Percentiles rank a stretch among this genome's conserved stretches.
Conservation (phyloP, 1,140 invertebrate species). For the Propsilocerus akamusi region DNA sequence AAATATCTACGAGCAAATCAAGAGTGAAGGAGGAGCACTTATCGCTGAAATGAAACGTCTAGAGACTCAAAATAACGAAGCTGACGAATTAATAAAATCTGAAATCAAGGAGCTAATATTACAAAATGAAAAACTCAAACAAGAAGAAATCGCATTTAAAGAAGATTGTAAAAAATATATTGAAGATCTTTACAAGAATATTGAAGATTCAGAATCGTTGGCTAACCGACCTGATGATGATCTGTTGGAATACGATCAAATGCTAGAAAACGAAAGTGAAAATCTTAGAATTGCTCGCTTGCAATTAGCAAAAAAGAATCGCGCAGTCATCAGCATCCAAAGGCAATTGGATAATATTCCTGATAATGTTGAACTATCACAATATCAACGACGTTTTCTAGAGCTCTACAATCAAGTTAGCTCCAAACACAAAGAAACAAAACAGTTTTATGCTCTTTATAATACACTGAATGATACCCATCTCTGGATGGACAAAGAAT, state of each 20-base stretch:
- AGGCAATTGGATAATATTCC: constrained; percentile 80
- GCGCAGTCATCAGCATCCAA: constrained; percentile 57
- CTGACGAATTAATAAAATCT: background rate
- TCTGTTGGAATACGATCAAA: constrained; percentile 25
- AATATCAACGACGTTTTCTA: constrained; percentile 88
- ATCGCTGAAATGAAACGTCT: constrained; percentile 23
- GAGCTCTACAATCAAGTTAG: constrained; percentile 94
- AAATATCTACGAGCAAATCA: constrained; percentile 18
- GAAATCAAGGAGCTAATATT: constrained; percentile 41
- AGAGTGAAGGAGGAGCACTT: constrained; percentile 13
- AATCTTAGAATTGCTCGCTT: constrained; percentile 27
- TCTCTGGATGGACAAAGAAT: constrained; percentile 78
- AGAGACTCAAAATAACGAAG: constrained; percentile 11
- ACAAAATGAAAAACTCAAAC: constrained; percentile 51
- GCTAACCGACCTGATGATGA: constrained; percentile 25
- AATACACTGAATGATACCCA: constrained; percentile 91
- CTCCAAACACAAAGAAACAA: constrained; percentile 87
- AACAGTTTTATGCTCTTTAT: constrained; percentile 91
- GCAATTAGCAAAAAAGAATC: constrained; percentile 60
- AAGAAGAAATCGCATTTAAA: constrained; percentile 53
- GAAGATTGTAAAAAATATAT: constrained; percentile 53
- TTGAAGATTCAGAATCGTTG: constrained; percentile 30
- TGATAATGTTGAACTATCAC: constrained; percentile 74
- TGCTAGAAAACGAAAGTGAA: constrained; percentile 35
- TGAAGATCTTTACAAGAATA: constrained; percentile 31